Evolutionary conservation across 2,888 invertebrate species (phyloP).

Genomic region (Arenicola marina): DNA sequence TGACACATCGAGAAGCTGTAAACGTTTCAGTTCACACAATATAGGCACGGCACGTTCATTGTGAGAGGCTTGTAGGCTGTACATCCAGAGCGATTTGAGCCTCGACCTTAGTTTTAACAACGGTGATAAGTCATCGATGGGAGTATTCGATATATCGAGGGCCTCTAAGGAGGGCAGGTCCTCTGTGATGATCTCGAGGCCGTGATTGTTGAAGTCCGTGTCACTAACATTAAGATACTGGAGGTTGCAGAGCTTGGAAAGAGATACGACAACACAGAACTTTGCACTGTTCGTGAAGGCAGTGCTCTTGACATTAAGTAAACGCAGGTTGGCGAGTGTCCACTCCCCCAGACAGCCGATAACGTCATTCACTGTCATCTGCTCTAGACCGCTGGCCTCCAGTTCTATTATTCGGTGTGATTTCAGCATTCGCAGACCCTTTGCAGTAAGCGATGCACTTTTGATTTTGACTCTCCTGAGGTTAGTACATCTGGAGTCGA

Average conservation of each 20-base stretch:
- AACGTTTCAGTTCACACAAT: conserved; percentile 64
- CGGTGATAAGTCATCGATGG: conserved; percentile 69
- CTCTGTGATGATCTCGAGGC: conserved; percentile 70
- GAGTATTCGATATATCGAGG: conserved; percentile 71
- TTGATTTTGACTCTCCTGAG: conserved; percentile 68
- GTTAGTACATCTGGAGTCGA: conserved; percentile 68
- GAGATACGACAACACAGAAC: conserved; percentile 67
- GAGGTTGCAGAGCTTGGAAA: conserved; percentile 69
- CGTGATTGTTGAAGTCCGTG: conserved; percentile 72
- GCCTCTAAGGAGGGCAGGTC: conserved; percentile 70
- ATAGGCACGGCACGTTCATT: conserved; percentile 63
- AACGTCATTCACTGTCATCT: conserved; percentile 68
- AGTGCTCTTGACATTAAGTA: conserved; percentile 69
- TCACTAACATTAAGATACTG: conserved; percentile 69
- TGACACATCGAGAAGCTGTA: conserved; percentile 68
- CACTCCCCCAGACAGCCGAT: conserved; percentile 72
- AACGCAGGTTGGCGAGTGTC: conserved; percentile 69
- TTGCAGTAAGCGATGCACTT: conserved; percentile 67
- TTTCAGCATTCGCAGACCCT: conserved; percentile 68
- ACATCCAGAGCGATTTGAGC: conserved; percentile 68
- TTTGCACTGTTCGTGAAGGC: conserved; percentile 69
- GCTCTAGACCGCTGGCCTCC: conserved; percentile 67
- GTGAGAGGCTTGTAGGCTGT: conserved; percentile 64
- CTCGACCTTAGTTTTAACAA: conserved; percentile 66
- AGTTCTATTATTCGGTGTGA: conserved; percentile 70